phyloP scores from a whole-genome alignment of 2,113 vertebrate species.

The Felis chaus region DNA sequence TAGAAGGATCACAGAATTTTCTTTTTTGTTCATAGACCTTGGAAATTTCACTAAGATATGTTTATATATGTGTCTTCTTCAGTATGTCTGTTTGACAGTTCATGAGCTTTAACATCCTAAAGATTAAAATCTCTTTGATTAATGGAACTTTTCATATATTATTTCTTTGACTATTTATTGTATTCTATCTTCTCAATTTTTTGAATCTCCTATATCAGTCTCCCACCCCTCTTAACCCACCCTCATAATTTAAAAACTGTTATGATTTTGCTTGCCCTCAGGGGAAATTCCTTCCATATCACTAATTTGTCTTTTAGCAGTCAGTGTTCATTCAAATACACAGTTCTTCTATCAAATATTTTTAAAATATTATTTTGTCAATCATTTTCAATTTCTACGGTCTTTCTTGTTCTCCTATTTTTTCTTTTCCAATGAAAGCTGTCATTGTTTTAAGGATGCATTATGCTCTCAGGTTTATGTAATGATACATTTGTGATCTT shows the following conservation, averaged over 20 bases:
- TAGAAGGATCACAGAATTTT: not conserved
- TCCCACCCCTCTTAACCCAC: not conserved
- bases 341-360: not conserved
- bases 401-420: constrained; percentile 12
- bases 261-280: not conserved
- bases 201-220: not conserved
- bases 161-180: not conserved
- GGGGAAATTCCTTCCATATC: not conserved
- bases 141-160: not conserved
- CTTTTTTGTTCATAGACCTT: not conserved
- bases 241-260: not conserved
- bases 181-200: not conserved
- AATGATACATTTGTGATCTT: not conserved
- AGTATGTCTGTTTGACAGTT: not conserved
- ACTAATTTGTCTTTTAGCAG: not conserved
- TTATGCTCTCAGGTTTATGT: not conserved
- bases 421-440: not conserved
- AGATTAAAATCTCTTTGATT: constrained; percentile 9
- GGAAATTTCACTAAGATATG: not conserved
- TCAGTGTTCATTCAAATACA: not conserved
- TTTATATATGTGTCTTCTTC: not conserved
- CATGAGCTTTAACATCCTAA: not conserved
- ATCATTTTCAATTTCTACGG: not conserved
- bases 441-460: not conserved
- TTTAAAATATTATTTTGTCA: not conserved